These are phyloP conservation scores for Alethe castanea DNA, from an alignment of 2,113 vertebrate species.

Conservation along the genomic window DNA sequence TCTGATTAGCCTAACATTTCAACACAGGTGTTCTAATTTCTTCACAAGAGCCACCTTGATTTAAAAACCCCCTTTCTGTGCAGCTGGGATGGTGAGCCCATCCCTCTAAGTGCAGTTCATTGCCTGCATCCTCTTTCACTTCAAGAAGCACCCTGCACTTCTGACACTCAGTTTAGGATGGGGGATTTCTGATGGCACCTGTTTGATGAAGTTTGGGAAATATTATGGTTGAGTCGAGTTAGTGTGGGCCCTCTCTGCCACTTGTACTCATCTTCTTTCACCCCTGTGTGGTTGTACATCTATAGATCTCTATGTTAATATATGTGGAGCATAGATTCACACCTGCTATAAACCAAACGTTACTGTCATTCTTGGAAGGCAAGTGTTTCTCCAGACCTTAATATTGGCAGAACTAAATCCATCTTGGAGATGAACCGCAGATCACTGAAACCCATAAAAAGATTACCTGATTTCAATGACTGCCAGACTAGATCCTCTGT, in stretches of 20 bases:
- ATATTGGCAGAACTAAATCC: neutral
- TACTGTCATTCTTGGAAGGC: neutral
- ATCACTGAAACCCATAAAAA: neutral
- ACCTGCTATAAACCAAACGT: neutral
- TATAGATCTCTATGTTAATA: neutral
- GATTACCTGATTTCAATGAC: neutral
- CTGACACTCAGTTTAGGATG: neutral
- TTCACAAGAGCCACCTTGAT: neutral
- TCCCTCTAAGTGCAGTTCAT: neutral
- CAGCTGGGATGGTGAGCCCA: rapidly evolving
- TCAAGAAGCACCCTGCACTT: neutral
- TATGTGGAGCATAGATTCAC: neutral
- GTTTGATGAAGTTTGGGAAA: neutral
- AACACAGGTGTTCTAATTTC: neutral
- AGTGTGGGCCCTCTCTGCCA: neutral
- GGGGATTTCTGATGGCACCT: neutral
- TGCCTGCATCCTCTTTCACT: neutral
- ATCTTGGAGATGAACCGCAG: neutral
- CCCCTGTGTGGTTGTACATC: neutral
- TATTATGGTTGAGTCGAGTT: neutral
- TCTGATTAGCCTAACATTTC: neutral
- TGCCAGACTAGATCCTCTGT: neutral
- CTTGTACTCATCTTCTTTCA: neutral
- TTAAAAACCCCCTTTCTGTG: neutral
- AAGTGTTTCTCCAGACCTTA: neutral